These are phyloP conservation scores for Acanthopleura granulata DNA, from an alignment of 2,888 invertebrate genomes.

Conservation along the genomic window DNA sequence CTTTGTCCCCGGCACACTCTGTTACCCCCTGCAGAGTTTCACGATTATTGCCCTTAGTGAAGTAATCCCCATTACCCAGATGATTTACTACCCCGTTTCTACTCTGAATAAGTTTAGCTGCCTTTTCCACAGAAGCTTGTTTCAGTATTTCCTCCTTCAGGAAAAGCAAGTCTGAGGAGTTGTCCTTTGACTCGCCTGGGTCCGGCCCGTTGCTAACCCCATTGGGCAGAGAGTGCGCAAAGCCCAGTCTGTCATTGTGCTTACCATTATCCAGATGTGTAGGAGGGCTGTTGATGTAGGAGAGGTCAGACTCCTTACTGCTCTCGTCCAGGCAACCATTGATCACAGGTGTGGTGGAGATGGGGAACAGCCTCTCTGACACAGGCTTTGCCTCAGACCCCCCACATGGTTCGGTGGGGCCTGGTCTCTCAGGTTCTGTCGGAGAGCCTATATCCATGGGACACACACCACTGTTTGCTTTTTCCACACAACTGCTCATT, in stretches of 20 bases:
- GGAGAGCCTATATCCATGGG: no score
- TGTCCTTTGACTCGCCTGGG: neutral
- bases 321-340: slow-evolving; percentile 16
- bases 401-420: no score
- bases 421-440: no score
- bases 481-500: no score
- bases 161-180: neutral
- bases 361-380: no score
- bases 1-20: neutral
- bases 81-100: slow-evolving; percentile 1
- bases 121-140: neutral
- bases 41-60: neutral
- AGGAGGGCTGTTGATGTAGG: neutral
- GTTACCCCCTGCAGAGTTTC: neutral
- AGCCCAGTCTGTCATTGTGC: neutral
- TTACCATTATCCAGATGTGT: neutral
- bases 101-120: neutral
- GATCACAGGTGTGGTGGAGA: neutral
- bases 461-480: no score
- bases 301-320: slow-evolving; percentile 15
- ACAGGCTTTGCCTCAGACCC: no score
- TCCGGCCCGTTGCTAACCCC: neutral
- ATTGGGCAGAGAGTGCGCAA: neutral
- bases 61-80: neutral
- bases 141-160: neutral